Base-by-base conservation (phyloP, 2,113 vertebrate genomes). In the Mystacornis crossleyi region DNA sequence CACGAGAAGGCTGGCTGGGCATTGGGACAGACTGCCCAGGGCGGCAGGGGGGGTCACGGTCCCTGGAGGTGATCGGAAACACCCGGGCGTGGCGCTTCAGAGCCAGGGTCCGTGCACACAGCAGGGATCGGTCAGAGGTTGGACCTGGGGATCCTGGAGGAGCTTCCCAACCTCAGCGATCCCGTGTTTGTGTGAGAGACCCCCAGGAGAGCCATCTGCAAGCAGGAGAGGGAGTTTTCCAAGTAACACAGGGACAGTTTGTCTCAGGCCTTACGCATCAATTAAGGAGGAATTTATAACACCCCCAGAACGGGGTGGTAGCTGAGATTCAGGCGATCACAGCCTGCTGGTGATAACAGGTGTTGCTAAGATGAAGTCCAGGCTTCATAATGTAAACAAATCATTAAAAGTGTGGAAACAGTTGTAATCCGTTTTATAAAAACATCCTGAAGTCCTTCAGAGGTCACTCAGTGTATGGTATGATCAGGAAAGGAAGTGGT, bases 101-200 rank as follows among this genome's bases (percentile, higher is more conserved):
- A 1, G 0, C 2, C n/a, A 6, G 81, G 42, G 13, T 4, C 0
- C 4, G 60, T 6, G 60, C 2, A 2, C 48, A 8, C 5, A 7
- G 25, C 2, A 38, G 4, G 2, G 21, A 6, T 3, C 2, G 33
- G 8, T 3, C n/a, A 21, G 10, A 8, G 48, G 69, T 1, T 12
- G 48, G 6, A 9, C 7, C 55, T 6, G 38, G 5, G 26, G 23
- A 0, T 1, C 40, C 53, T 14, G n/a, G 53, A 8, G 64, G n/a
- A 5, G n/a, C 7, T 55, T 15, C 40, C 83, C 72, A 6, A 0
- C 0, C 33, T 1, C 9, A 0, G 38, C 0, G 11, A 4, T 5
- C 4, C n/a, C 4, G 11, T 17, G 48, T 10, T 3, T 2, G 29
- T 17, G 38, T 16, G 28, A 10, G 47, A 1, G 0, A 4, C 19